Conservation (phyloP, 2,888 invertebrate genomes). For the Caradrina kadenii region DNA sequence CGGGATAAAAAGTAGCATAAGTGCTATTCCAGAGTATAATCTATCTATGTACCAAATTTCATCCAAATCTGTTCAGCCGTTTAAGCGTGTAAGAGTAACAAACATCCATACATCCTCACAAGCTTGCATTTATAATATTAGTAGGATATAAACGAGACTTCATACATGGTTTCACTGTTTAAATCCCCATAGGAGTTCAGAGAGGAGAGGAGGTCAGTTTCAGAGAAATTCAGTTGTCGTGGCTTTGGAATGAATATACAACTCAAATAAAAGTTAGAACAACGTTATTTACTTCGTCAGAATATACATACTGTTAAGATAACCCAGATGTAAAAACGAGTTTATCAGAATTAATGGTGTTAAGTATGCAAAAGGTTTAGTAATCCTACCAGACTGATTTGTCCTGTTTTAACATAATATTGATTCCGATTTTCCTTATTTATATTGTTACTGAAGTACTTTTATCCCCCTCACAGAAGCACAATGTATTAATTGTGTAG, state of each 20-base stretch:
- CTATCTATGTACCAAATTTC: no score
- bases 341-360: conserved; percentile 27
- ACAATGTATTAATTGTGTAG: neutral
- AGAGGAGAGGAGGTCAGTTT: no score
- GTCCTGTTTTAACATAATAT: conserved; percentile 43
- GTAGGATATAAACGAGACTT: neutral
- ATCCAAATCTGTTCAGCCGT: no score
- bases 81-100: no score
- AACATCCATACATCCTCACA: no score
- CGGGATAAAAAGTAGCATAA: no score
- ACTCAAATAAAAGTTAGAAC: conserved; percentile 12
- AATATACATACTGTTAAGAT: conserved; percentile 19
- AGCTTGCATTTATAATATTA: no score
- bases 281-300: neutral
- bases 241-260: neutral
- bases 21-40: no score
- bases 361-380: conserved; percentile 18
- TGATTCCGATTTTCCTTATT: conserved; percentile 38
- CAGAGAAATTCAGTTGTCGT: conserved; percentile 1
- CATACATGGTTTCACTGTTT: conserved; percentile 1
- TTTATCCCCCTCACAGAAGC: conserved; percentile 1
- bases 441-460: conserved; percentile 4
- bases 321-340: conserved; percentile 42
- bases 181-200: conserved; percentile 6
- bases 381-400: conserved; percentile 19